Percentiles rank a stretch among this genome's conserved stretches.
Conservation (phyloP, 2,797 vertebrate species). For the Allobates femoralis region DNA sequence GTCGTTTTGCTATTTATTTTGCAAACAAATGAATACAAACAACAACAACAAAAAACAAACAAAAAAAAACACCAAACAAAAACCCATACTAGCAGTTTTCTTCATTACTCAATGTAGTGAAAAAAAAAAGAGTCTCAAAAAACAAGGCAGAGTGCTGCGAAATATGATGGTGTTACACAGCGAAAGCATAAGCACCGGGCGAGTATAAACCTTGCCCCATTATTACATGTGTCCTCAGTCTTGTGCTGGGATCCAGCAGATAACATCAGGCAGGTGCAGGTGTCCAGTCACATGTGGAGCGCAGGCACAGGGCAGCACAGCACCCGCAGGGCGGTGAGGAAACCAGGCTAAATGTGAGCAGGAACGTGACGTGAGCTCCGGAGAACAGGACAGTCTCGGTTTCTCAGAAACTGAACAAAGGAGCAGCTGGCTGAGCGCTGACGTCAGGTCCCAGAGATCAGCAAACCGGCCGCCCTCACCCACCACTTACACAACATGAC, state of each 20-base stretch:
- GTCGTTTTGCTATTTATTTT: no score
- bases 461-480: neutral
- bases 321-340: neutral
- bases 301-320: neutral
- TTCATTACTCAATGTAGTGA: no score
- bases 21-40: no score
- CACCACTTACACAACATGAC: neutral
- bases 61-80: no score
- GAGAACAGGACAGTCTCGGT: neutral
- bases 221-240: neutral
- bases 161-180: no score
- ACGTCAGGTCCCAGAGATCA: conserved; percentile 28
- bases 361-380: conserved; percentile 17
- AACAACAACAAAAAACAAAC: no score
- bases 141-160: no score
- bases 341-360: neutral
- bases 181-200: no score
- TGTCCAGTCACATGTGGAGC: neutral
- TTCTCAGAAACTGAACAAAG: conserved; percentile 55
- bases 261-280: neutral
- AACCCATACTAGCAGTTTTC: no score
- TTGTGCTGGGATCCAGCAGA: neutral
- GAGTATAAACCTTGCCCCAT: no score
- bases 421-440: conserved; percentile 17
- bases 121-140: no score